These are phyloP conservation scores for Sturmia bella DNA, from an alignment of 2,888 invertebrate genomes.

Conservation along the genomic window DNA sequence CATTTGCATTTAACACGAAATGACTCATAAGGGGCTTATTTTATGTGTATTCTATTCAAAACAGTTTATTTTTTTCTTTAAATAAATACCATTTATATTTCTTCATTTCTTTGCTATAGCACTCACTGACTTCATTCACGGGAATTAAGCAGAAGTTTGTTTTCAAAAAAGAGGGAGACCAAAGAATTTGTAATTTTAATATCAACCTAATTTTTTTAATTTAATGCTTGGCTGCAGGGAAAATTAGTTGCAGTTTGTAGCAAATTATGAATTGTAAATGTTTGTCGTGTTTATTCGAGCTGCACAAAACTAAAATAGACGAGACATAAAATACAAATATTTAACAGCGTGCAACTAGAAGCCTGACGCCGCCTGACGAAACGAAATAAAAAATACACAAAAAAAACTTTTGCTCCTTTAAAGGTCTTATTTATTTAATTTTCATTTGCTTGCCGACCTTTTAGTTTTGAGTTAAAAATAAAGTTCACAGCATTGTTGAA, in stretches of 20 bases:
- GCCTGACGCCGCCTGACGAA: conserved; percentile 10
- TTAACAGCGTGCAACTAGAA: neutral
- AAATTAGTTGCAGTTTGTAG: conserved; percentile 72
- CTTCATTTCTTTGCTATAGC: neutral
- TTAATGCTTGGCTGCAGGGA: conserved; percentile 70
- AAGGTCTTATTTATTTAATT: conserved; percentile 17
- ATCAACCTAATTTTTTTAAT: conserved; percentile 68
- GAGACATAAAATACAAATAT: conserved; percentile 7
- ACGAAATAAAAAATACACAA: conserved; percentile 1
- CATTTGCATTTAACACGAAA: conserved; percentile 16
- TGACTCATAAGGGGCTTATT: conserved; percentile 56
- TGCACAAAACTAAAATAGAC: conserved; percentile 27
- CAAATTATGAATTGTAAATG: conserved; percentile 66
- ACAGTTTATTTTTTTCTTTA: conserved; percentile 17
- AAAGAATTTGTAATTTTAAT: conserved; percentile 19
- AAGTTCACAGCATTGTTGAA: neutral
- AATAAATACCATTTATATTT: conserved; percentile 15
- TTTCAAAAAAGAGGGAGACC: conserved; percentile 22
- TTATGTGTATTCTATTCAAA: conserved; percentile 2
- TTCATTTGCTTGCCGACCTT: neutral
- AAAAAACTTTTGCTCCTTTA: conserved; percentile 14
- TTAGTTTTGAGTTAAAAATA: neutral
- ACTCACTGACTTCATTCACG: too few relatives aligned
- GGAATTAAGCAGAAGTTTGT: neutral
- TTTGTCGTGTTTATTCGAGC: neutral